Evolutionary conservation across 2,797 vertebrate species (phyloP), one percentile per base, ranked within the genome.

Genomic region (Syndactyla subalaris): DNA sequence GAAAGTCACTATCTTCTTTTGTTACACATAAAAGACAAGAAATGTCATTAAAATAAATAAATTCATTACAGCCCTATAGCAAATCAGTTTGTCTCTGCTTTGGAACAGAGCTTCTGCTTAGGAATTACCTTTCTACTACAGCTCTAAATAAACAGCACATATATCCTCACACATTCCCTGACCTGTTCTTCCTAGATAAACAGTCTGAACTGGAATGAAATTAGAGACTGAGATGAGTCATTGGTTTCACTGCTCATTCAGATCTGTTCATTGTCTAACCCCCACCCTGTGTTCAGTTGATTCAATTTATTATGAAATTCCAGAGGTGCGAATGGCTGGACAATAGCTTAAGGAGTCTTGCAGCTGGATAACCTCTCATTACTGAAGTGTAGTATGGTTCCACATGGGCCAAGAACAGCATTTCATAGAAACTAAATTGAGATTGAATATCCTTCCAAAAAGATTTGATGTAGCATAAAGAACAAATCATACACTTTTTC

Each of bases 21-120:
- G 78, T 88, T 91, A 85, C 32, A 88, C n/a, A 46, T 63, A 86
- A 90, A 95, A 75, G 74, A 91, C 71, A 89, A 91, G 62, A 75
- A 81, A 81, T 48, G 38, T 39, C 82, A 93, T 94, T 92, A 84
- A 91, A 94, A 95, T 57, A 92, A 91, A 91, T 75, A 94, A 90
- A 95, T 90, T 52, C 22, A 73, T 76, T 6, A 67, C 49, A 90
- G 30, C n/a, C 76, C 63, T 85, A 43, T 59, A 94, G 70, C 52
- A 91, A 81, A 66, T 81, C 24, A 65, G 30, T 71, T 49, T 46
- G n/a, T 48, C 66, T 70, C 46, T 54, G 66, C 32, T 88, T 95
- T 23, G 21, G 17, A 89, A 51, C 6, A 20, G 76, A 89, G 66
- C 52, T 89, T 88, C 70, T 58, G 5, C 30, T 88, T 65, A 49